Evolutionary conservation across 2,888 invertebrate species (phyloP).

Genomic region (Crepidodera aurea): DNA sequence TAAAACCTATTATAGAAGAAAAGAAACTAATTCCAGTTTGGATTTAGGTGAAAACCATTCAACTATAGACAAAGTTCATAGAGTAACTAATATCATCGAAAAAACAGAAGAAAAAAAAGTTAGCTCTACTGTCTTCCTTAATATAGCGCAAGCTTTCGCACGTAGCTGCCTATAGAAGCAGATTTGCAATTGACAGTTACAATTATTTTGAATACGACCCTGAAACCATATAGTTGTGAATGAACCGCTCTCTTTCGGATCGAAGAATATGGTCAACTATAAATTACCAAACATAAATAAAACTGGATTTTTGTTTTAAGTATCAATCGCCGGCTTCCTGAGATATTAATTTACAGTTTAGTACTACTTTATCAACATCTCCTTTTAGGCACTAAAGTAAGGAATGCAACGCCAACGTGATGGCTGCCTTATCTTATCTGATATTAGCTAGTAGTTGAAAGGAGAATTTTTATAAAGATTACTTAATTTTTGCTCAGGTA

Average conservation of each 20-base stretch:
- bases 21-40: too few relatives aligned
- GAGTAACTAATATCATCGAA: too few relatives aligned
- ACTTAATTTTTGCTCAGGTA: not conserved
- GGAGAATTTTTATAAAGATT: constrained; percentile 12
- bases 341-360: constrained; percentile 28
- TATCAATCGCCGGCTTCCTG: constrained; percentile 28
- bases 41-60: too few relatives aligned
- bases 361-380: constrained; percentile 20
- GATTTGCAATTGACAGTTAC: too few relatives aligned
- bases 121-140: too few relatives aligned
- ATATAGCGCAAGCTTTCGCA: too few relatives aligned
- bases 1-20: too few relatives aligned
- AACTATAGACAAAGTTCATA: too few relatives aligned
- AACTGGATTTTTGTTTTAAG: constrained; percentile 28
- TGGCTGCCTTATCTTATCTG: constrained; percentile 16
- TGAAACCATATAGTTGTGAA: constrained; percentile 19
- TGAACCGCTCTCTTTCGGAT: constrained; percentile 20
- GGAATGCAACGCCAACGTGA: constrained; percentile 17
- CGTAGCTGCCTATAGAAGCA: too few relatives aligned
- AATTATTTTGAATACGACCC: constrained; percentile 2
- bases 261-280: constrained; percentile 20
- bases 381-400: constrained; percentile 18
- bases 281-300: constrained; percentile 27
- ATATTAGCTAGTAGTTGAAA: constrained; percentile 7
- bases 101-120: too few relatives aligned